Conservation (phyloP, 2,888 invertebrate species). For the Cheilosia pagana region DNA sequence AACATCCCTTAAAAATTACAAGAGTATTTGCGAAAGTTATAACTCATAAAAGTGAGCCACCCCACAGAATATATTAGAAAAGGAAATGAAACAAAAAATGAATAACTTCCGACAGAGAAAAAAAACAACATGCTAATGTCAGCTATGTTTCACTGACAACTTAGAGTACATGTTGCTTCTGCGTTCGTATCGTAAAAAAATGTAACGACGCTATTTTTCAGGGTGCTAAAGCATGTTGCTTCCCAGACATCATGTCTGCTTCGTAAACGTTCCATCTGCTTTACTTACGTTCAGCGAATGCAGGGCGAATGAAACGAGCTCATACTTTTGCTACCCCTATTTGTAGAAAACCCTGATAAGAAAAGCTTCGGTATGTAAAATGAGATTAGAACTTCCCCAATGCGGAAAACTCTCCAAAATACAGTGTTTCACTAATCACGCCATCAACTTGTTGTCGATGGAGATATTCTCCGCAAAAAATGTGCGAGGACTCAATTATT, state of each 20-base stretch:
- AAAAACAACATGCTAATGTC: background rate
- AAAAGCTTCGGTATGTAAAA: constrained; percentile 14
- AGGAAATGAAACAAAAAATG: background rate
- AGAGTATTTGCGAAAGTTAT: too few species aligned
- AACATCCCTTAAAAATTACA: too few species aligned
- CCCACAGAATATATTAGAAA: too few species aligned
- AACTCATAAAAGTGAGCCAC: too few species aligned
- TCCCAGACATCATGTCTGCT: constrained; percentile 61
- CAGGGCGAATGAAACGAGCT: constrained; percentile 7
- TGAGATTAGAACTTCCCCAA: background rate
- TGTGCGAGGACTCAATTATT: too few species aligned
- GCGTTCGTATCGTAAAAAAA: background rate
- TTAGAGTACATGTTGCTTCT: constrained; percentile 65
- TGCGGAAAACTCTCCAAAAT: constrained; percentile 30
- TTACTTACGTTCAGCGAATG: background rate
- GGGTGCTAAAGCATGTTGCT: constrained; percentile 57
- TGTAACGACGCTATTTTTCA: background rate
- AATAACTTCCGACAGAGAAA: background rate
- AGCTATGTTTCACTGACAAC: constrained; percentile 6
- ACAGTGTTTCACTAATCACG: background rate
- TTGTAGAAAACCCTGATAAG: constrained; percentile 38
- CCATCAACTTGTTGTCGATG: background rate
- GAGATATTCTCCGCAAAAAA: background rate
- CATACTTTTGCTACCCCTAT: background rate
- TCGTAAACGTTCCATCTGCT: background rate